phyloP scores from a whole-genome alignment of 64 coral and sea anemone species.

The Orbicella faveolata region DNA sequence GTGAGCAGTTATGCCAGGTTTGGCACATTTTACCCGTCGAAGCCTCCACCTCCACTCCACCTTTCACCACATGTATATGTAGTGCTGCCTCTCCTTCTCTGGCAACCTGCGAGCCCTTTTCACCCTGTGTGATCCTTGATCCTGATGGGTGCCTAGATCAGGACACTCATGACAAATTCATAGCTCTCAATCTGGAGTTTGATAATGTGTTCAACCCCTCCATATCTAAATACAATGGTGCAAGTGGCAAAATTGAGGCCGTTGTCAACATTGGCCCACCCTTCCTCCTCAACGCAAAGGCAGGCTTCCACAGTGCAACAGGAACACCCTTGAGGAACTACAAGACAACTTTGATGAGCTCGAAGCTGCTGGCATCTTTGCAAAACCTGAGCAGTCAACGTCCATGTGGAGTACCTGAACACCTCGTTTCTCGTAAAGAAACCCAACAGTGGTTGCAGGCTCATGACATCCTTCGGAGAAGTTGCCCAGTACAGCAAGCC shows the following conservation, averaged over 20 bases:
- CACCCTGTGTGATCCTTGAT: slow-evolving; percentile 15
- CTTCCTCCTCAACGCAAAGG: slow-evolving; percentile 40
- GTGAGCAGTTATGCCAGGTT: slow-evolving; percentile 27
- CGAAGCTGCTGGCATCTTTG: too few species aligned
- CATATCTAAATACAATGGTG: slow-evolving; percentile 1
- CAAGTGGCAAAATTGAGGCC: neutral
- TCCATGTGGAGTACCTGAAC: slow-evolving; percentile 23
- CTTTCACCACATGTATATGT: slow-evolving; percentile 2
- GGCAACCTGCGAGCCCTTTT: slow-evolving; percentile 4
- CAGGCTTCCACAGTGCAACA: slow-evolving; percentile 44
- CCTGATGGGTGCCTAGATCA: slow-evolving; percentile 22
- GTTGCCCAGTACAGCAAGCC: slow-evolving; percentile 61
- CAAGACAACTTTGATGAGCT: too few species aligned
- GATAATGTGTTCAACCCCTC: slow-evolving; percentile 12
- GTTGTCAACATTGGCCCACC: slow-evolving; percentile 38
- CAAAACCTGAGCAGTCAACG: slow-evolving; percentile 4
- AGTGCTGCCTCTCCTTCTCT: neutral
- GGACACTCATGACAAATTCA: neutral
- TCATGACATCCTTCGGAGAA: slow-evolving; percentile 46
- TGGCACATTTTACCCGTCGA: neutral
- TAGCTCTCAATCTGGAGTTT: neutral
- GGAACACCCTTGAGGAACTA: slow-evolving; percentile 35
- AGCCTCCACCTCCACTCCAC: neutral
- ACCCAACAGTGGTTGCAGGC: slow-evolving; percentile 15
- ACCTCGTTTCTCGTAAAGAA: slow-evolving; percentile 27